Evolutionary conservation across 1,140 invertebrate species (phyloP).

Genomic region (Leptonema lineaticorne): DNA sequence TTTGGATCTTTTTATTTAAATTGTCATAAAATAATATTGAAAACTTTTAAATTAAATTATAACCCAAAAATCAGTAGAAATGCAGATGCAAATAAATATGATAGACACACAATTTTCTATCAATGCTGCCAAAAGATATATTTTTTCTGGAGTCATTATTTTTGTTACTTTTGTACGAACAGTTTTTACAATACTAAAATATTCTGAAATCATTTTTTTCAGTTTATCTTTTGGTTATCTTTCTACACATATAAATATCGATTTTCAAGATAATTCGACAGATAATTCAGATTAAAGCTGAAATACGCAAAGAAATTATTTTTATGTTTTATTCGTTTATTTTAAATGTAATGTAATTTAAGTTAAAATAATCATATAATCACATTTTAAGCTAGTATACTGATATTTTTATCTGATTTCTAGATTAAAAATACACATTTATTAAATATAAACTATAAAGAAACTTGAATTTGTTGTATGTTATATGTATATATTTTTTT

Average conservation of each 20-base stretch:
- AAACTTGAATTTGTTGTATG: too few relatives aligned
- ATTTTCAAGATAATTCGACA: not conserved
- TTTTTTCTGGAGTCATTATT: not conserved
- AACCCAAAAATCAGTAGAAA: not conserved
- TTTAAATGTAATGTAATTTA: not conserved
- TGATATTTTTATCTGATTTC: too few relatives aligned
- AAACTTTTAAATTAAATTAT: not conserved
- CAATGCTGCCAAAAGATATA: not conserved
- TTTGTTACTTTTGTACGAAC: too few relatives aligned
- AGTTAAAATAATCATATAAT: too few relatives aligned
- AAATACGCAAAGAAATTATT: not conserved
- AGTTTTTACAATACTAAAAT: not conserved
- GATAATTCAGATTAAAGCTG: not conserved
- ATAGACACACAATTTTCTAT: not conserved
- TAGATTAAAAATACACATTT: too few relatives aligned
- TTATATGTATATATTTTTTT: too few relatives aligned
- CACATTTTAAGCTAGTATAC: not conserved
- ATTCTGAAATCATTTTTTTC: too few relatives aligned
- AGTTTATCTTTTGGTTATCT: not conserved
- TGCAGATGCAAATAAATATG: not conserved
- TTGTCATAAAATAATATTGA: not conserved
- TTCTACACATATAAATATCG: not conserved
- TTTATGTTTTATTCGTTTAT: not conserved
- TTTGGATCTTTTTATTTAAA: not conserved
- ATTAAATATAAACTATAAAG: too few relatives aligned